phyloP scores from a whole-genome alignment of 2,797 vertebrate genomes.

The Rhadinocentrus ornatus region DNA sequence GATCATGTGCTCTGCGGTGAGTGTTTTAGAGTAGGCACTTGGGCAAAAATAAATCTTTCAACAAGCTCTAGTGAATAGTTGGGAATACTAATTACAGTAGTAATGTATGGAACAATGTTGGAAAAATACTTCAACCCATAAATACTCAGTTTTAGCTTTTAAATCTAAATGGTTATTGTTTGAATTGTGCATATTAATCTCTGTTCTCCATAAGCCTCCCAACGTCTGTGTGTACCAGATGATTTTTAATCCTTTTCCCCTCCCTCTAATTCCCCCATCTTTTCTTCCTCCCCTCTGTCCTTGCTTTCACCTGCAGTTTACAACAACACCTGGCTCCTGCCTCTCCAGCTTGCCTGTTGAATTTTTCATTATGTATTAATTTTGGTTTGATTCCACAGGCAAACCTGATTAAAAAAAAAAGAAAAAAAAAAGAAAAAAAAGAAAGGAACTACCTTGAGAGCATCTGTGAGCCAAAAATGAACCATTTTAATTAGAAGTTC shows the following conservation, averaged over 20 bases:
- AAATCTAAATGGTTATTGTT: not conserved
- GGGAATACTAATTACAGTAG: conserved; percentile 20
- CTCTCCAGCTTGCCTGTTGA: conserved; percentile 64
- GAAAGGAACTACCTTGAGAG: conserved; percentile 56
- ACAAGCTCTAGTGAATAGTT: conserved; percentile 43
- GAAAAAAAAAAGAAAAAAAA: conserved; percentile 26
- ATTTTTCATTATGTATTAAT: conserved; percentile 68
- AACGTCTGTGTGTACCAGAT: conserved; percentile 14
- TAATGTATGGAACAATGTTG: conserved; percentile 1
- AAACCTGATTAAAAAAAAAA: conserved; percentile 28
- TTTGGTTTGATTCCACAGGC: conserved; percentile 56
- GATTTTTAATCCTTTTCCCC: conserved; percentile 28
- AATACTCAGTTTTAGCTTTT: not conserved
- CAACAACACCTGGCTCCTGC: conserved; percentile 59
- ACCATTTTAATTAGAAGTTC: conserved; percentile 69
- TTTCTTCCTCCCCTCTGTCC: conserved; percentile 27
- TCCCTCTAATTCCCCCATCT: conserved; percentile 6
- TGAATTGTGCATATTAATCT: not conserved
- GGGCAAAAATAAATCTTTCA: conserved; percentile 66
- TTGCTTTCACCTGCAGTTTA: conserved; percentile 62
- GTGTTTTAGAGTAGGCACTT: conserved; percentile 65
- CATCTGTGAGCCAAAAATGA: conserved; percentile 55
- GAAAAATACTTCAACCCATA: not conserved
- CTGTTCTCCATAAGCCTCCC: not conserved
- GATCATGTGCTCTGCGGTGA: conserved; percentile 48